Conservation (phyloP, 92 coral and sea anemone genomes). For the Porites evermanni region DNA sequence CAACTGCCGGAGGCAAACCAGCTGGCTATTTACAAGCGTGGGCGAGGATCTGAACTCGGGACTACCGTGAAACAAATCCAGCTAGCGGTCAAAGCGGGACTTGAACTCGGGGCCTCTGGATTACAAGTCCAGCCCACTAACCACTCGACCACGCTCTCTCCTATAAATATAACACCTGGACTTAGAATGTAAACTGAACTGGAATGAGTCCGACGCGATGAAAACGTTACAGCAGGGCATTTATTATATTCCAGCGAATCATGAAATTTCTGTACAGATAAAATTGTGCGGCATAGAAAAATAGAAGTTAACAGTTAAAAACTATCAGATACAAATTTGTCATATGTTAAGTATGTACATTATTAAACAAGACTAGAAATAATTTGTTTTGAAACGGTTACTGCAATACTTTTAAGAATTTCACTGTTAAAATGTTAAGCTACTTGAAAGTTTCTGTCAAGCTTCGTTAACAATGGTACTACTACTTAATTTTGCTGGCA, state of each 20-base stretch:
- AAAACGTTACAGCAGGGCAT: not conserved
- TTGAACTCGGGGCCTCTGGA: no score
- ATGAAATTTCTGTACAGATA: conserved; percentile 19
- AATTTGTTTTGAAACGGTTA: not conserved
- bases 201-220: not conserved
- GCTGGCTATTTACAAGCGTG: no score
- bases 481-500: not conserved
- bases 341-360: not conserved
- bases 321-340: conserved; percentile 10
- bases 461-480: not conserved
- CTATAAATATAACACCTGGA: not conserved
- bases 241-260: conserved; percentile 17
- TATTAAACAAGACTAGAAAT: not conserved
- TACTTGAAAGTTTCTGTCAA: not conserved
- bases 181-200: no score
- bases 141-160: no score
- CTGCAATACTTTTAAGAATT: not conserved
- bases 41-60: no score
- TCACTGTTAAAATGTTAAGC: not conserved
- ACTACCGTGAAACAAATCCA: no score
- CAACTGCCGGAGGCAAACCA: no score
- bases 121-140: no score
- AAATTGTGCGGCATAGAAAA: conserved; percentile 19
- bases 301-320: conserved; percentile 21
- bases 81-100: no score